phyloP scores from a whole-genome alignment of 1,140 invertebrate species.

The Drosophila ficusphila region DNA sequence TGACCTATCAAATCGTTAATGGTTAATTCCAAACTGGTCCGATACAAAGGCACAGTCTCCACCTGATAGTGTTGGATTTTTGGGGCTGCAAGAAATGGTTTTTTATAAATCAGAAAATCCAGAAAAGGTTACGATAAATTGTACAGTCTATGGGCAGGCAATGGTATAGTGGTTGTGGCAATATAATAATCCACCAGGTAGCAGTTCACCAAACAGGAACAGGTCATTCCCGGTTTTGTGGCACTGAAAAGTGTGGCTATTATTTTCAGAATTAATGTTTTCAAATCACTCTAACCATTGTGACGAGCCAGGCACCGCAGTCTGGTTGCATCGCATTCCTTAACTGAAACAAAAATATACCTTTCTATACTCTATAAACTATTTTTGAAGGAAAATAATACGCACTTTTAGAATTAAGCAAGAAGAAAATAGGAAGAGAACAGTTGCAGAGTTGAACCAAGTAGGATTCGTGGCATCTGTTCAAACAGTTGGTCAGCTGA shows the following conservation, averaged over 20 bases:
- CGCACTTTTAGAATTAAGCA: no score
- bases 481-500: constrained; percentile 60
- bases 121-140: neutral
- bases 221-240: constrained; percentile 73
- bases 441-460: constrained; percentile 69
- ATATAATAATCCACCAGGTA: constrained; percentile 71
- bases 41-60: constrained; percentile 61
- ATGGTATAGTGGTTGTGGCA: constrained; percentile 63
- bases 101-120: neutral
- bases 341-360: constrained; percentile 34
- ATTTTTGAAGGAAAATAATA: no score
- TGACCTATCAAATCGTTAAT: constrained; percentile 71
- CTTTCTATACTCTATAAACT: no score
- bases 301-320: constrained; percentile 67
- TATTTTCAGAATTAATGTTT: neutral
- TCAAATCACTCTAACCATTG: constrained; percentile 49
- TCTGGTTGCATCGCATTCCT: constrained; percentile 51
- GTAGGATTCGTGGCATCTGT: constrained; percentile 70
- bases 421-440: constrained; percentile 68
- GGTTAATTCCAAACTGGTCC: constrained; percentile 70
- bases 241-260: constrained; percentile 55
- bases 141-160: constrained; percentile 33
- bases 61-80: constrained; percentile 63
- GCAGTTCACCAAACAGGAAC: constrained; percentile 68
- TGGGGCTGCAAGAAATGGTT: constrained; percentile 7